phyloP scores from a whole-genome alignment of 2,888 invertebrate species.

The Pammene fasciana region DNA sequence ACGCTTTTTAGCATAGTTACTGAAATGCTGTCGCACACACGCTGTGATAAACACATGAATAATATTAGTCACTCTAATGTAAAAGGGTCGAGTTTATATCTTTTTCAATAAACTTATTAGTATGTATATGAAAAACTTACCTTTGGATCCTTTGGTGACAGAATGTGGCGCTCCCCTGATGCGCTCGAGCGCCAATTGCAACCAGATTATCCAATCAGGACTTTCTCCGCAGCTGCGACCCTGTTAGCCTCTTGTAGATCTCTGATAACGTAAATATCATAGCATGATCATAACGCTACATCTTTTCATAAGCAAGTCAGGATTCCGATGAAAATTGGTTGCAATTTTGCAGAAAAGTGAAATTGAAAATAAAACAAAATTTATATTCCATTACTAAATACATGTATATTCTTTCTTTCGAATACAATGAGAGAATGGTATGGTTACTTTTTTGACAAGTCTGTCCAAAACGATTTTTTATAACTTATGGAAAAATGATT shows the following conservation, averaged over 20 bases:
- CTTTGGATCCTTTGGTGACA: not conserved
- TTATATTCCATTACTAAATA: not conserved
- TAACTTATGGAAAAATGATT: not conserved
- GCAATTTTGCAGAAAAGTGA: not conserved
- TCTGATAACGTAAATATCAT: conserved; percentile 32
- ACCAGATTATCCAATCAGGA: conserved; percentile 76
- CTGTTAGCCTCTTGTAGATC: conserved; percentile 45
- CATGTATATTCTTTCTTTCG: not conserved
- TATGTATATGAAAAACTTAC: no score
- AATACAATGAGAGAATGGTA: no score
- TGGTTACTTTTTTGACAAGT: no score
- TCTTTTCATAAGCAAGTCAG: not conserved
- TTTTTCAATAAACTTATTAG: no score
- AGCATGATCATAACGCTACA: not conserved
- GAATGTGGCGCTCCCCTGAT: conserved; percentile 54
- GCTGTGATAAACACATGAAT: not conserved
- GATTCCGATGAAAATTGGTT: not conserved
- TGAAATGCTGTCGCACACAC: not conserved
- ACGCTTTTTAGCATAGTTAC: not conserved
- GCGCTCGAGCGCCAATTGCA: conserved; percentile 62
- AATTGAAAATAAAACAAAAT: no score
- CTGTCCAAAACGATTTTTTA: no score
- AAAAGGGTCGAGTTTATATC: not conserved
- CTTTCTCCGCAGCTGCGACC: conserved; percentile 75
- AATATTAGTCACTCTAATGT: not conserved